phyloP scores from a whole-genome alignment of 2,113 vertebrate genomes.

The Strix uralensis region DNA sequence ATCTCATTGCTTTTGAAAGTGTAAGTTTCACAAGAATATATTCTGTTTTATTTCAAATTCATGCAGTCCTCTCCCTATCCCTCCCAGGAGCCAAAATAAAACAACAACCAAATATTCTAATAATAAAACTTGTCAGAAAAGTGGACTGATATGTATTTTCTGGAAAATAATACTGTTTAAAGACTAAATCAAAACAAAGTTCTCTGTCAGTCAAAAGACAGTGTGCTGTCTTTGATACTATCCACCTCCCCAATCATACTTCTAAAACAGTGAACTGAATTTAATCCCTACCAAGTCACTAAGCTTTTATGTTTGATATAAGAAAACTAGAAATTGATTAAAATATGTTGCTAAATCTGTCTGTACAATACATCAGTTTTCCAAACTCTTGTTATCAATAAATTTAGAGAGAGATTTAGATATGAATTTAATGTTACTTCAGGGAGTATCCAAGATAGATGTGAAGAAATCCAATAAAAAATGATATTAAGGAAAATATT shows the following conservation, averaged over 20 bases:
- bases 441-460: neutral
- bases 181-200: conserved; percentile 12
- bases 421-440: neutral
- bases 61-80: neutral
- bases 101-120: neutral
- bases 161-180: conserved; percentile 30
- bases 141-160: neutral
- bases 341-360: neutral
- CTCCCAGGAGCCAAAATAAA: conserved; percentile 1
- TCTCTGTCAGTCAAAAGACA: neutral
- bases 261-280: neutral
- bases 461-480: neutral
- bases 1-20: conserved; percentile 45
- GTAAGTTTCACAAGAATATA: conserved; percentile 6
- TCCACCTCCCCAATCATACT: neutral
- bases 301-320: neutral
- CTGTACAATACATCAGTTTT: neutral
- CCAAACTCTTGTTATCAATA: neutral
- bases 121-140: conserved; percentile 32
- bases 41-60: conserved; percentile 36
- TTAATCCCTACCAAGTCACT: neutral
- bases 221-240: neutral
- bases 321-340: neutral
- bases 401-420: neutral
- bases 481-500: neutral